Evolutionary conservation across 2,113 vertebrate species (phyloP), one percentile per base, ranked within the genome.

Genomic region (Amphilophus citrinellus): DNA sequence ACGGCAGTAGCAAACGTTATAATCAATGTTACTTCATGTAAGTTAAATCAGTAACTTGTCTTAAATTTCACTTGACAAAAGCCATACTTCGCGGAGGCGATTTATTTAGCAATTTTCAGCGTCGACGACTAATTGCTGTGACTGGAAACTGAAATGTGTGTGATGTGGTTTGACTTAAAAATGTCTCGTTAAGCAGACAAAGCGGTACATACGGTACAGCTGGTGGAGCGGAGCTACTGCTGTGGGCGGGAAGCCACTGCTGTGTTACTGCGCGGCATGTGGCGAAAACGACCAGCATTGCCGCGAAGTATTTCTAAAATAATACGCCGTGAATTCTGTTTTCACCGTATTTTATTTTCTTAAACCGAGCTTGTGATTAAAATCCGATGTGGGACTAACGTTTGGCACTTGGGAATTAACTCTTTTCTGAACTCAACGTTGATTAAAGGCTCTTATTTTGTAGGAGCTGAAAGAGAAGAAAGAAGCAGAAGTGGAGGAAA

Each of bases 401-500:
- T n/a, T 56, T 2, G 32, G 27, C 30, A 35, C 75, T 87, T 61
- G 18, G 61, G n/a, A 80, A 61, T 84, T 68, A 83, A 81, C 27
- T 81, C 35, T n/a, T 32, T 13, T n/a, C 32, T 10, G 17, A 39
- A 27, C 35, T 47, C 30, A 17, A 17, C 61, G 15, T 44, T 87
- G 47, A 85, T 76, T 18, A 7, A 24, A 1, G 3, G 22, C 83
- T 91, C 75, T 89, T 92, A 76, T 87, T 89, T 87, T 89, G 82
- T 86, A 97, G 96, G 97, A 97, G 66, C 94, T 96, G 87, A 97
- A 97, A 76, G 96, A 97, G 87, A 97, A 97, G 94, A 96, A 96
- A 91, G 96, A 96, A 88, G 94, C 87, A 8, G 93, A 91, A 50
- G 95, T 92, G 88, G 92, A 93, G 89, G 86, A 86, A 27, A 95